Percentiles rank a stretch among this genome's conserved stretches.
These are phyloP conservation scores for Agrotis exclamationis DNA, from an alignment of 2,888 invertebrate species.

Conservation along the genomic window DNA sequence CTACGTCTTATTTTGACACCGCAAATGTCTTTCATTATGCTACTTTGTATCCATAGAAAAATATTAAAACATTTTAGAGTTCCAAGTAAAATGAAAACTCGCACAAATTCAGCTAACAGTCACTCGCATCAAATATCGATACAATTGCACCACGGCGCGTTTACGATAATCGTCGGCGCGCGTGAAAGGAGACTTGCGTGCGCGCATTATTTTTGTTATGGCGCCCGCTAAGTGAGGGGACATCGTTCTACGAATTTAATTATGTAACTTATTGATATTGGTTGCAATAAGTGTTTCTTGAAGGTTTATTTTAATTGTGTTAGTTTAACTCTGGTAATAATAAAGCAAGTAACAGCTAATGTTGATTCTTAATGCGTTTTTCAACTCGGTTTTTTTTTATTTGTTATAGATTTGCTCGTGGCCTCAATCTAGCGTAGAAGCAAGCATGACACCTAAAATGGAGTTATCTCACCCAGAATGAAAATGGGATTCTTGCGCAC, in stretches of 20 bases:
- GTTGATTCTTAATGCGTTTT: background rate
- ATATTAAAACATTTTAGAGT: too few species aligned
- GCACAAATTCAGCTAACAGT: slow-evolving; percentile 54
- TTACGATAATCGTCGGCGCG: slow-evolving; percentile 72
- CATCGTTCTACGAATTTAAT: slow-evolving; percentile 67
- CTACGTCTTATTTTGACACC: background rate
- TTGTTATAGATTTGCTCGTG: too few species aligned
- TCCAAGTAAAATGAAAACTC: slow-evolving; percentile 65
- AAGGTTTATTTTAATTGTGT: slow-evolving; percentile 45
- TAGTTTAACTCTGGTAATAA: slow-evolving; percentile 23
- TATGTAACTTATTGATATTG: slow-evolving; percentile 63
- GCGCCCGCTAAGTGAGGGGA: slow-evolving; percentile 65
- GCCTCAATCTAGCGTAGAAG: too few species aligned
- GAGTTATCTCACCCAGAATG: too few species aligned
- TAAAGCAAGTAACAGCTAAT: slow-evolving; percentile 12
- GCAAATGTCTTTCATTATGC: too few species aligned
- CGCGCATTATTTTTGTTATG: slow-evolving; percentile 63
- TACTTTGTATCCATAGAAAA: too few species aligned
- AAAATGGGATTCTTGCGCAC: too few species aligned
- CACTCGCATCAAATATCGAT: slow-evolving; percentile 72
- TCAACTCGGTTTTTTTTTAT: background rate
- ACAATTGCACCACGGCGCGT: slow-evolving; percentile 73
- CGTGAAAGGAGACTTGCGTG: slow-evolving; percentile 73
- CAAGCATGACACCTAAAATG: too few species aligned
- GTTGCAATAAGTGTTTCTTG: slow-evolving; percentile 47